Base-by-base conservation (phyloP, 2,888 invertebrate genomes). In the Trichogramma dendrolimi region DNA sequence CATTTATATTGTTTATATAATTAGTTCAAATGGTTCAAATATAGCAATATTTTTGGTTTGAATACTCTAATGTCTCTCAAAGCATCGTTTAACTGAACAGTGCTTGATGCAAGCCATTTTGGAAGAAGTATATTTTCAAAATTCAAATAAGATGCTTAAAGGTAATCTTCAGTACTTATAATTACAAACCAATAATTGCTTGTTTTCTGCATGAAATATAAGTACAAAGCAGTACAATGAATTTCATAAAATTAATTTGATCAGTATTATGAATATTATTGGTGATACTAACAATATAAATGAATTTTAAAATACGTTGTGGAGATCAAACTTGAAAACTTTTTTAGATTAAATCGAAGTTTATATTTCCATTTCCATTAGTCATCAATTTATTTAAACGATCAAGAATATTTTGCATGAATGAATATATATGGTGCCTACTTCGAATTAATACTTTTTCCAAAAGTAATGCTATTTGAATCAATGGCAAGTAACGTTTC, bases 231-330 rank as follows among this genome's bases (percentile, higher is more conserved):
- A 48, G 46, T 43, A 38, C 46, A 50, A 52, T 57, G 55, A 7
- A n/a, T 11, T 48, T 48, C 11, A 10, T n/a, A 3, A 48, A 27
- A 11, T 48, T 6, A 6, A 43, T 60, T 50, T 42, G 52, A 64
- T 58, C 65, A 65, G 65, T 65, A 65, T 65, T 65, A 61, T 53
- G 51, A 47, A 46, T 43, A 60, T 27, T 27, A 62, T 65, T 62
- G 48, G 62, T 65, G 60, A 65, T 65, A 65, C 10, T 60, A 51
- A 14, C 51, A 53, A 58, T 11, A 52, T 43, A 44, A 55, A 47
- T 50, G 46, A 55, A 27, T 14, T 59, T 51, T 43, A 39, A 60
- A 54, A 60, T 53, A 49, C 5, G 53, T 52, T 49, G 55, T 41
- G 58, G 8, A 54, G 54, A 43, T 46, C 42, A 46, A n/a, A 56